Conservation (phyloP, 2,113 vertebrate genomes). For the Megaleporinus macrocephalus region DNA sequence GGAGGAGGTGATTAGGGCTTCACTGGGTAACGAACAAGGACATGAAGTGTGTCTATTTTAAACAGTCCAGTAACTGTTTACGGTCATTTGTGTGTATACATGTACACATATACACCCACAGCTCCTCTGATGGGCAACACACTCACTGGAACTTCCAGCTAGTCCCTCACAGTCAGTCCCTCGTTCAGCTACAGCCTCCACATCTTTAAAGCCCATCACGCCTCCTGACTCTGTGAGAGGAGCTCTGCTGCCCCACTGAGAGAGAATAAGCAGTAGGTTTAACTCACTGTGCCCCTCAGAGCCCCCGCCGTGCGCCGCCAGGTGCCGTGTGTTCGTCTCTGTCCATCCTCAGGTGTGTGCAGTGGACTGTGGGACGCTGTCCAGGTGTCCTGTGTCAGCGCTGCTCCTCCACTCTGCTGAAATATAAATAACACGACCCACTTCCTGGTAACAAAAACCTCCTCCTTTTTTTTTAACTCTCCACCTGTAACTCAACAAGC, state of each 20-base stretch:
- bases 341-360: background rate
- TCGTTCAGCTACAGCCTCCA: too few species aligned
- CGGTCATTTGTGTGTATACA: too few species aligned
- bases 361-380: background rate
- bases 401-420: slow-evolving; percentile 66
- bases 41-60: too few species aligned
- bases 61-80: too few species aligned
- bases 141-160: background rate
- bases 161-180: background rate
- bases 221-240: background rate
- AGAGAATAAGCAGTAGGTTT: background rate
- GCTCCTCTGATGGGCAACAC: too few species aligned
- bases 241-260: too few species aligned
- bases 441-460: slow-evolving; percentile 78
- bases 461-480: slow-evolving; percentile 63
- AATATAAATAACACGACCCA: slow-evolving; percentile 82
- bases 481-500: background rate
- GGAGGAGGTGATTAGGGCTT: too few species aligned
- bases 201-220: background rate
- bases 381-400: slow-evolving; percentile 71
- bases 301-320: too few species aligned
- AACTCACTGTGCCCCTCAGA: background rate
- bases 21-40: too few species aligned
- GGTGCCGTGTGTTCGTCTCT: background rate
- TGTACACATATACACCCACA: too few species aligned